phyloP scores from a whole-genome alignment of 2,888 invertebrate genomes.

The Aproaerema taeniolella region DNA sequence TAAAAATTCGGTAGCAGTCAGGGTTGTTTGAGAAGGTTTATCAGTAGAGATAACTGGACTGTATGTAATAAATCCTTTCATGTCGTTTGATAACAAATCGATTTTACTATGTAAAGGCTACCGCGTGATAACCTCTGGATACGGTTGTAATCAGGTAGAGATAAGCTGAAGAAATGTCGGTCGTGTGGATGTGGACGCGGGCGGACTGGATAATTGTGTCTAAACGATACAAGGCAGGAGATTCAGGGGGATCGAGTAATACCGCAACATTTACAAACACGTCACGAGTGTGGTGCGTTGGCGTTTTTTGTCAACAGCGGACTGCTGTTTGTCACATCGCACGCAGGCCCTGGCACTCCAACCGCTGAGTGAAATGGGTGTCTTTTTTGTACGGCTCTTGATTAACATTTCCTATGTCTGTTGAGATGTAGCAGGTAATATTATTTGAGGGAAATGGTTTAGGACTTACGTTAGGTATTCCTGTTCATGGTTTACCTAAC shows the following conservation, averaged over 20 bases:
- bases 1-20: constrained; percentile 37
- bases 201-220: constrained; percentile 48
- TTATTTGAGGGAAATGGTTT: too few species aligned
- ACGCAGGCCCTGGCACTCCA: constrained; percentile 26
- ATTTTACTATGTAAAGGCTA: constrained; percentile 49
- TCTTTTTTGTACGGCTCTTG: constrained; percentile 37
- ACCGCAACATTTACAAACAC: constrained; percentile 54
- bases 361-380: constrained; percentile 56
- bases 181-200: constrained; percentile 44
- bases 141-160: constrained; percentile 53
- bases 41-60: constrained; percentile 37
- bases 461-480: too few species aligned
- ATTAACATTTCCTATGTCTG: constrained; percentile 30
- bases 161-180: constrained; percentile 52
- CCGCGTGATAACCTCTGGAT: constrained; percentile 64
- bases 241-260: constrained; percentile 49
- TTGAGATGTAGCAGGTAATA: too few species aligned
- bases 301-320: constrained; percentile 43
- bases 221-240: constrained; percentile 47
- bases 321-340: constrained; percentile 38
- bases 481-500: too few species aligned
- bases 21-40: constrained; percentile 39
- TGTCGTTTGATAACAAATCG: constrained; percentile 57
- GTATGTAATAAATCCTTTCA: constrained; percentile 59
- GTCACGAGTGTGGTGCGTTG: constrained; percentile 49